Conservation (phyloP, 1,140 invertebrate species). For the Ridgeia piscesae region DNA sequence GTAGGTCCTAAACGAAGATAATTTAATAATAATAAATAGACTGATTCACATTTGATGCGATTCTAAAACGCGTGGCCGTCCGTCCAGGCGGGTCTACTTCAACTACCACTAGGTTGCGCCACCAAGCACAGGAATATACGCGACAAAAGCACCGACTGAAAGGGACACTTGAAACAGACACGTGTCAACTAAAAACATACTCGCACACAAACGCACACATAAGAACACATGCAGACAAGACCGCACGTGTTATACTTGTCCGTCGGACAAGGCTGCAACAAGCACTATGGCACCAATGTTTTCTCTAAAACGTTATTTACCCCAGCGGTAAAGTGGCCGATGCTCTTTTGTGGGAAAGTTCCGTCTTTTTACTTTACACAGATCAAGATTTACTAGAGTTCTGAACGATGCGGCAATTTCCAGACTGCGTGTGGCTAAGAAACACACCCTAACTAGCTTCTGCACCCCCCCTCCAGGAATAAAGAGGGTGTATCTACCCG, state of each 20-base stretch:
- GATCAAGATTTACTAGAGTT: neutral
- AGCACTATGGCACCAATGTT: neutral
- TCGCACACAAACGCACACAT: neutral
- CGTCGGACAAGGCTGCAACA: neutral
- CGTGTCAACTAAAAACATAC: neutral
- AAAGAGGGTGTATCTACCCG: neutral
- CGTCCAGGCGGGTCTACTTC: neutral
- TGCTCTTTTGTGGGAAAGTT: neutral
- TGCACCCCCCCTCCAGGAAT: neutral
- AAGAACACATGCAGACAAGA: neutral
- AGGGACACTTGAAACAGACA: neutral
- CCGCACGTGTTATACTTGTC: neutral
- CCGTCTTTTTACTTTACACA: neutral
- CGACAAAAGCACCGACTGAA: neutral
- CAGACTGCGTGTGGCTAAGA: neutral
- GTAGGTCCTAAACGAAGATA: neutral
- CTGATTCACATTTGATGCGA: constrained; percentile 1
- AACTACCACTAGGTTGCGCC: neutral
- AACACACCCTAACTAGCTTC: neutral
- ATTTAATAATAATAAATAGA: neutral
- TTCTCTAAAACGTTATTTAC: neutral
- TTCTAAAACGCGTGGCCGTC: neutral
- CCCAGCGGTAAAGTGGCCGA: neutral
- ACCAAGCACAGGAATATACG: neutral
- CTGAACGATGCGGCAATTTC: neutral